Conservation (phyloP, 1,140 invertebrate genomes). For the Leptonema lineaticorne region DNA sequence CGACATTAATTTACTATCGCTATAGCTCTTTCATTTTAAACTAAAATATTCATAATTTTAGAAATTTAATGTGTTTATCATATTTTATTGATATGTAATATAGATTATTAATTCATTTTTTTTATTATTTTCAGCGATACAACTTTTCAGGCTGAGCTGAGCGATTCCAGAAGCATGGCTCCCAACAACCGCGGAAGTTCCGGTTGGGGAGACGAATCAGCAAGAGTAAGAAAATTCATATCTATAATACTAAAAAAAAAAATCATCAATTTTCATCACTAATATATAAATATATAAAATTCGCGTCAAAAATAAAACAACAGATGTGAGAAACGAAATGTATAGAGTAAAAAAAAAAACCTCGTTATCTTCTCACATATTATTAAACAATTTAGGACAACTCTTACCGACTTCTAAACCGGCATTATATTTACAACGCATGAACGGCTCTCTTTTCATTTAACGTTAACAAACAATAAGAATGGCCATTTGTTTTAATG, state of each 20-base stretch:
- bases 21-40: too few species aligned
- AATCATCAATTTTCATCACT: too few species aligned
- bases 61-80: not conserved
- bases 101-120: not conserved
- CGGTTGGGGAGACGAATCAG: conserved; percentile 35
- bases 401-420: too few species aligned
- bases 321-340: not conserved
- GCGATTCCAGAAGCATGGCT: conserved; percentile 31
- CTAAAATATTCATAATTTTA: not conserved
- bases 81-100: not conserved
- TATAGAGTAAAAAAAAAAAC: not conserved
- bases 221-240: conserved; percentile 30
- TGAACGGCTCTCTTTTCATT: too few species aligned
- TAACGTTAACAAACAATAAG: too few species aligned
- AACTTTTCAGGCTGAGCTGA: conserved; percentile 33
- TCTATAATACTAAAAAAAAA: not conserved
- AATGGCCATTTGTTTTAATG: too few species aligned
- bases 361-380: not conserved
- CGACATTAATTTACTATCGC: too few species aligned
- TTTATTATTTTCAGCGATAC: conserved; percentile 34
- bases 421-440: too few species aligned
- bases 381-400: conserved; percentile 1
- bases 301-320: not conserved
- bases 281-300: not conserved
- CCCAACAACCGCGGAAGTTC: conserved; percentile 35